Conservation (phyloP, 2,797 vertebrate species). For the Uromys caudimaculatus region DNA sequence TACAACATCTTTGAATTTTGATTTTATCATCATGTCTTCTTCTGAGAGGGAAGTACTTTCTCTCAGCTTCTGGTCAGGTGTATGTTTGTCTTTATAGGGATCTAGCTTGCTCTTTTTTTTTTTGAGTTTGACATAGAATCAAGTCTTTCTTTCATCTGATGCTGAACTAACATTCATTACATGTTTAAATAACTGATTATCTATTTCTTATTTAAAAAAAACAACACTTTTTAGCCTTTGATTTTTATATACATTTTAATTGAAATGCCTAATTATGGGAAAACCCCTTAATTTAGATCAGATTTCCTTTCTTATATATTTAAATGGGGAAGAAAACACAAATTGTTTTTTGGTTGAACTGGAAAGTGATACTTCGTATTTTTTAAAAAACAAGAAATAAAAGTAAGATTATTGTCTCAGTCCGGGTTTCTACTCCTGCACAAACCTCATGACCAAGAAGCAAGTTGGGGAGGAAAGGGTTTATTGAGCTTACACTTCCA, state of each 20-base stretch:
- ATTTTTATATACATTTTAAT: not conserved
- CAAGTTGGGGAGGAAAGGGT: no score
- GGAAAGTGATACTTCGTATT: not conserved
- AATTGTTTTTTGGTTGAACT: not conserved
- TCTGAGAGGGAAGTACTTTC: not conserved
- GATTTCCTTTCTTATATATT: not conserved
- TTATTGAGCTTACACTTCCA: no score
- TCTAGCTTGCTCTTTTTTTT: not conserved
- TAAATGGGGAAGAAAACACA: not conserved
- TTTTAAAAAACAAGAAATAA: not conserved
- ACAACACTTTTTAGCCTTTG: not conserved
- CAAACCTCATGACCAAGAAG: no score
- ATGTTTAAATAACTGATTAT: not conserved
- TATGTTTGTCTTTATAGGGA: not conserved
- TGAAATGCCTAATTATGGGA: not conserved
- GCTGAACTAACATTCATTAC: conserved; percentile 3
- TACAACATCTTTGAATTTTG: not conserved
- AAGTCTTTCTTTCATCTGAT: conserved; percentile 3
- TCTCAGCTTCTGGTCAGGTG: not conserved
- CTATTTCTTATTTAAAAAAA: conserved; percentile 11
- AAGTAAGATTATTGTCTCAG: no score
- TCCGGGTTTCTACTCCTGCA: no score
- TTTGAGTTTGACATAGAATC: not conserved
- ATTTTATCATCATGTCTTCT: not conserved
- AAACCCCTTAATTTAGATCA: not conserved